Conservation (phyloP, 1,140 invertebrate genomes). For the Conus ventricosus region DNA sequence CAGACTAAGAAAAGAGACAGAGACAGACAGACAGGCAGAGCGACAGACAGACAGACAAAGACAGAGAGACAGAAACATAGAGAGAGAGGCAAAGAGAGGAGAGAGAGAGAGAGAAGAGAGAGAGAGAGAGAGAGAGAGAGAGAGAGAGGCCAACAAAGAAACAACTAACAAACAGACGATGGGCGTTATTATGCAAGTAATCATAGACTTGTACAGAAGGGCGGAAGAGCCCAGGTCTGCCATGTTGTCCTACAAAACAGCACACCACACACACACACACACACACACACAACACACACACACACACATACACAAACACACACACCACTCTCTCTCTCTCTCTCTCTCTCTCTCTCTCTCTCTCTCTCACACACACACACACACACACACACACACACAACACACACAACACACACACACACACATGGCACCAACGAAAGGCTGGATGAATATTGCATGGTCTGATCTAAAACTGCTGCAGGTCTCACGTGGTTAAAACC, state of each 20-base stretch:
- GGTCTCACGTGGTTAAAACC: not conserved
- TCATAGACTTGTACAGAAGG: not conserved
- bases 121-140: no score
- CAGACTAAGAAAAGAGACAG: not conserved
- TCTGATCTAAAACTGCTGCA: not conserved
- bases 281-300: not conserved
- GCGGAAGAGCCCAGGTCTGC: not conserved
- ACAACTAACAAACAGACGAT: not conserved
- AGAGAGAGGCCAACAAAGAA: not conserved
- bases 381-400: conserved; percentile 16
- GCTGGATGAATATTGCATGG: not conserved
- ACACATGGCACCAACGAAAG: not conserved
- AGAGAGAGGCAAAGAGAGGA: not conserved
- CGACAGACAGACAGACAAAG: not conserved
- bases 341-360: not conserved
- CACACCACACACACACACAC: conserved; percentile 10
- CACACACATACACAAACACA: not conserved
- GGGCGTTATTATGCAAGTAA: not conserved
- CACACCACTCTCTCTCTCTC: no score
- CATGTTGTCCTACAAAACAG: not conserved
- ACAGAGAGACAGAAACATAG: not conserved
- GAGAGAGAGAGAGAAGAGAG: no score
- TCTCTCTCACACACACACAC: not conserved
- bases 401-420: not conserved
- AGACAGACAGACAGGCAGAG: conserved; percentile 7